A percentile compares a stretch with the other conserved stretches of the same genome.
Evolutionary conservation across 2,888 invertebrate genomes (phyloP).

Genomic region (Diabrotica balteata): DNA sequence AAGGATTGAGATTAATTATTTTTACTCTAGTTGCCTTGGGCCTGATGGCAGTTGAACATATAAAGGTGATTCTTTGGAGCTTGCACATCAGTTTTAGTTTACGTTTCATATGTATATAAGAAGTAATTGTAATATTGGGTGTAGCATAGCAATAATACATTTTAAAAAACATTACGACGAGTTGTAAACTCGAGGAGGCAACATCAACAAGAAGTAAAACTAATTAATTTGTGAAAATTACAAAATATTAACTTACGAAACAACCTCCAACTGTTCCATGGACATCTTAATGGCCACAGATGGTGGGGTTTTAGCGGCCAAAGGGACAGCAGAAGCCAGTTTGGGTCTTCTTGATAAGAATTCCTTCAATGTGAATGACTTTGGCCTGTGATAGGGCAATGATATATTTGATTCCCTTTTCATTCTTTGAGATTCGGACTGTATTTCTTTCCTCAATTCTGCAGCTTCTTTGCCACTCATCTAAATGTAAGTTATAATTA

Average conservation of each 20-base stretch:
- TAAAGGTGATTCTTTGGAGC: too few species aligned
- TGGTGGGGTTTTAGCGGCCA: slow-evolving; percentile 54
- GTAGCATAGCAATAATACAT: too few species aligned
- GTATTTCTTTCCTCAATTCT: slow-evolving; percentile 76
- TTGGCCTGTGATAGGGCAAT: slow-evolving; percentile 87
- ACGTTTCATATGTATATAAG: too few species aligned
- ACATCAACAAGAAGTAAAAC: too few species aligned
- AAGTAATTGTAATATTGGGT: too few species aligned
- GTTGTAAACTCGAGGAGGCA: too few species aligned
- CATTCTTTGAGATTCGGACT: slow-evolving; percentile 84
- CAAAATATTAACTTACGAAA: slow-evolving; percentile 66
- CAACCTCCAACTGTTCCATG: slow-evolving; percentile 68
- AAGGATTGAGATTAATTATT: too few species aligned
- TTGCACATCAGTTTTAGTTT: too few species aligned
- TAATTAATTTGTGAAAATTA: too few species aligned
- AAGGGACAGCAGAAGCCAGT: slow-evolving; percentile 57
- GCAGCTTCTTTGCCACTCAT: slow-evolving; percentile 73
- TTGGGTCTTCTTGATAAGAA: slow-evolving; percentile 69
- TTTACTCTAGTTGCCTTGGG: too few species aligned
- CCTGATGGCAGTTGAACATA: too few species aligned
- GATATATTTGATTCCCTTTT: slow-evolving; percentile 77
- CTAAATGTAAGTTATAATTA: slow-evolving; percentile 53
- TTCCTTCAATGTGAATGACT: slow-evolving; percentile 79
- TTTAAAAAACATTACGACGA: too few species aligned
- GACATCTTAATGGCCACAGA: slow-evolving; percentile 71